A percentile compares a stretch with the other conserved stretches of the same genome.
phyloP scores from a whole-genome alignment of 2,888 invertebrate species.

The Xylota sylvarum region DNA sequence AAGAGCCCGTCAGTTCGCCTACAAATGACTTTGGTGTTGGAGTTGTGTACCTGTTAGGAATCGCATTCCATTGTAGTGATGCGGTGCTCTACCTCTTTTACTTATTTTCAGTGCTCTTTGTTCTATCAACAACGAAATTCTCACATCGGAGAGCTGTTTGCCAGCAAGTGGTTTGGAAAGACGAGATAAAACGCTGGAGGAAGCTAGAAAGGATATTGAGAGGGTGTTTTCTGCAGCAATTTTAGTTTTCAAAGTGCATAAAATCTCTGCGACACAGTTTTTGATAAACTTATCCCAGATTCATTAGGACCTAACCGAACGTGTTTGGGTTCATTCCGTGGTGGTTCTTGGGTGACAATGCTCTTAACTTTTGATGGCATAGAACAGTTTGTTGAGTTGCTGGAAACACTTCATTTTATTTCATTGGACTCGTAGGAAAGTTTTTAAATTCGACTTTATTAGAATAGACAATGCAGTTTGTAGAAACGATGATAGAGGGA shows the following conservation, averaged over 20 bases:
- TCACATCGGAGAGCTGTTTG: constrained; percentile 1
- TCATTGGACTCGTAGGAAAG: too few relatives aligned
- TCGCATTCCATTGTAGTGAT: constrained; percentile 22
- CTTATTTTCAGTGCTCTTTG: neutral
- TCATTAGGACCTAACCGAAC: constrained; percentile 19
- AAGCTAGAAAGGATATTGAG: neutral
- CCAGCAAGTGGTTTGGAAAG: neutral
- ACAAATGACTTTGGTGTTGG: neutral
- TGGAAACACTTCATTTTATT: neutral
- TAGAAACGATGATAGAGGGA: too few relatives aligned
- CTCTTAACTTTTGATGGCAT: neutral
- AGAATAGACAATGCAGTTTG: too few relatives aligned
- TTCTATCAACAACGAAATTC: neutral
- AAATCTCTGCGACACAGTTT: neutral
- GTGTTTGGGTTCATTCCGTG: constrained; percentile 4
- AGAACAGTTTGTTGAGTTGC: neutral
- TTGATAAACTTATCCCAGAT: constrained; percentile 7
- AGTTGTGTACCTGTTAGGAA: neutral
- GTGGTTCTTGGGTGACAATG: neutral
- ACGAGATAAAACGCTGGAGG: constrained; percentile 1
- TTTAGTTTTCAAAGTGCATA: constrained; percentile 13
- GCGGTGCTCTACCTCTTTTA: neutral
- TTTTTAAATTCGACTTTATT: too few relatives aligned
- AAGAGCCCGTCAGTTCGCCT: neutral
- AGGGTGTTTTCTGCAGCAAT: neutral